A percentile compares a stretch with the other conserved stretches of the same genome.
Conservation (phyloP, 2,888 invertebrate genomes). For the Platycnemis pennipes region DNA sequence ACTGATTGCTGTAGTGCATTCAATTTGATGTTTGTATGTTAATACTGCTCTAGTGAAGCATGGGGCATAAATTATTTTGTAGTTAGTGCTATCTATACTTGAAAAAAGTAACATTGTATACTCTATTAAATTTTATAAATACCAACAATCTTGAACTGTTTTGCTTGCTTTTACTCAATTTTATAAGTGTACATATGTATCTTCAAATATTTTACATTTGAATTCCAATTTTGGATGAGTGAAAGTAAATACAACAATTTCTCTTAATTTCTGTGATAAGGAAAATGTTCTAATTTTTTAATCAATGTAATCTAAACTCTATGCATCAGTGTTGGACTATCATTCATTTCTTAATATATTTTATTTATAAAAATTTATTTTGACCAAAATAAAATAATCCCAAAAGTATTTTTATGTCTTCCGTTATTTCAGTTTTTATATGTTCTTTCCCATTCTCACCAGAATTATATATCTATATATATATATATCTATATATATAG, state of each 20-base stretch:
- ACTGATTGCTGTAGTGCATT: neutral
- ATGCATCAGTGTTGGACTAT: neutral
- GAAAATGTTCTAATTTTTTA: neutral
- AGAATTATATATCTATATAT: too few relatives aligned
- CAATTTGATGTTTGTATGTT: neutral
- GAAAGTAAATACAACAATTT: neutral
- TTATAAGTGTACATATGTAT: neutral
- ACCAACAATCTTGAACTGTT: neutral
- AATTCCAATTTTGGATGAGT: neutral
- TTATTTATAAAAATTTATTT: constrained; percentile 13
- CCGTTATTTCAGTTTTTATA: too few relatives aligned
- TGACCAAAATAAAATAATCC: neutral
- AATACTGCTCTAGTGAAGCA: neutral
- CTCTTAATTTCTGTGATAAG: neutral
- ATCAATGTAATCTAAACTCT: neutral
- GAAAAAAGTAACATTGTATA: neutral
- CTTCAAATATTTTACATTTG: neutral
- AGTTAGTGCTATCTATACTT: neutral
- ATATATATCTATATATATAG: too few relatives aligned
- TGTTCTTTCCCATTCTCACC: too few relatives aligned
- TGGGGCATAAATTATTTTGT: neutral
- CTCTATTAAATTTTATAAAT: neutral
- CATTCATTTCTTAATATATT: neutral
- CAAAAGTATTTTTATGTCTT: too few relatives aligned
- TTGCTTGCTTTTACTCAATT: neutral